Percentiles rank a stretch among this genome's conserved stretches.
phyloP scores from a whole-genome alignment of 2,113 vertebrate genomes.

The Thunnus thynnus region DNA sequence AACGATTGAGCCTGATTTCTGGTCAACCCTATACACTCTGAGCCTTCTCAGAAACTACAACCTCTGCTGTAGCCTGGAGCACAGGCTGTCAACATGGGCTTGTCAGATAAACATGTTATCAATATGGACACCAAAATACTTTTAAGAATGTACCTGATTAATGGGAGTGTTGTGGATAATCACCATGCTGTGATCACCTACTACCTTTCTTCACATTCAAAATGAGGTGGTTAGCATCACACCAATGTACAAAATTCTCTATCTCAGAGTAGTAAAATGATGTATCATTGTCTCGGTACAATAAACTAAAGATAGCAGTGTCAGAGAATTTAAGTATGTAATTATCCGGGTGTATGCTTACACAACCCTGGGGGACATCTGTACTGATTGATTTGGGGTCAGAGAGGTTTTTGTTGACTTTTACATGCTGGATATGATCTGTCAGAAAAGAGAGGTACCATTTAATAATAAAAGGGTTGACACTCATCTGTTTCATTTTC shows the following conservation, averaged over 20 bases:
- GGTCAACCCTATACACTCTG: no score
- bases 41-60: no score
- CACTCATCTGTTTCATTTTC: background rate
- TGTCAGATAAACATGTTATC: background rate
- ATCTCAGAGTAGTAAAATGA: background rate
- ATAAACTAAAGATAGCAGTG: background rate
- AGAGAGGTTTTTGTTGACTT: background rate
- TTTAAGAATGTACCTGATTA: no score
- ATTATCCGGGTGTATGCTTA: background rate
- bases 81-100: background rate
- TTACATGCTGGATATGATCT: background rate
- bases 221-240: background rate
- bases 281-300: background rate
- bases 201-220: background rate
- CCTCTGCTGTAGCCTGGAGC: no score
- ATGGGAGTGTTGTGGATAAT: no score
- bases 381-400: background rate
- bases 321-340: background rate
- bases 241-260: background rate
- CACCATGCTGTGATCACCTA: no score
- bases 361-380: background rate
- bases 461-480: background rate
- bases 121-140: no score
- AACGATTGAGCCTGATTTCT: no score
- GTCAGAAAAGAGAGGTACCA: background rate